These are phyloP conservation scores for Cephus pulcher DNA, from an alignment of 2,888 invertebrate species.

Conservation along the genomic window DNA sequence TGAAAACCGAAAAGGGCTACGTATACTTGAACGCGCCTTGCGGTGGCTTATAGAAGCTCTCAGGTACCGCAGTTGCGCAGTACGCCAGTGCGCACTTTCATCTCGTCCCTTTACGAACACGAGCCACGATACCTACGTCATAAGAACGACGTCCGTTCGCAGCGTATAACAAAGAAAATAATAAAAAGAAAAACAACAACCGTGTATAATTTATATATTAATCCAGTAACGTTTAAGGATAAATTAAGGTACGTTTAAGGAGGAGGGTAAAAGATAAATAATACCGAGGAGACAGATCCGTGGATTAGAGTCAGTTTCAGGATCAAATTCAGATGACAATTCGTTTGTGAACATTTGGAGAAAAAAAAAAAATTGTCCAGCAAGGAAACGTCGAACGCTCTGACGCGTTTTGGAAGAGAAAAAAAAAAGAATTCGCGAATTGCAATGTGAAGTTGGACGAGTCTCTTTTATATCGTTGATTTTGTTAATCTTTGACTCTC, in stretches of 20 bases:
- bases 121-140: background rate
- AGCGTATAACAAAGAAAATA: constrained; percentile 29
- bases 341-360: constrained; percentile 2
- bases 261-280: background rate
- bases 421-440: background rate
- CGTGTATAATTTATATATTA: constrained; percentile 47
- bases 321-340: background rate
- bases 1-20: background rate
- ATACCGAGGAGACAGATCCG: background rate
- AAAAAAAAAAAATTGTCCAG: too few relatives aligned
- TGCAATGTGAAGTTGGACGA: background rate
- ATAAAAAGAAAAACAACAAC: constrained; percentile 14
- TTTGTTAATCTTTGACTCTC: background rate
- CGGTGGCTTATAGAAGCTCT: constrained; percentile 2
- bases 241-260: constrained; percentile 38
- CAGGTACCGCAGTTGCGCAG: background rate
- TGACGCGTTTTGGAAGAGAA: background rate
- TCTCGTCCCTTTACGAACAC: background rate
- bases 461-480: background rate
- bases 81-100: background rate
- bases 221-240: constrained; percentile 38
- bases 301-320: constrained; percentile 16
- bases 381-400: background rate
- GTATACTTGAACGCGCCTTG: constrained; percentile 3
- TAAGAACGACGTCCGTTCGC: constrained; percentile 34